These are phyloP conservation scores for Lagocephalus sceleratus DNA, from an alignment of 2,797 vertebrate genomes.

Conservation along the genomic window DNA sequence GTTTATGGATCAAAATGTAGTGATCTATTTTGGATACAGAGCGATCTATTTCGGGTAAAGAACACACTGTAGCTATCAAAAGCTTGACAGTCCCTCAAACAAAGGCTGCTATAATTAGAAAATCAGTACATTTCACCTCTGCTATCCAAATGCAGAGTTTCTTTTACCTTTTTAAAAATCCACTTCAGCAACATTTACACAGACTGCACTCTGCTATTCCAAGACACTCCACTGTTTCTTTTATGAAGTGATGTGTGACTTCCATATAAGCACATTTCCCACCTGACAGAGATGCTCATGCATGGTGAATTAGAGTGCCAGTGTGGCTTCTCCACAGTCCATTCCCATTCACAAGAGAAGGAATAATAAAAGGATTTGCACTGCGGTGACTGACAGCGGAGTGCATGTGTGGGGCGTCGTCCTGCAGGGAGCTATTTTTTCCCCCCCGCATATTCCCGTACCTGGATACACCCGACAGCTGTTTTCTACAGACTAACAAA, in stretches of 20 bases:
- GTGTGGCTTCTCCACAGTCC: constrained; percentile 18
- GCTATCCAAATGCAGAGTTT: constrained; percentile 28
- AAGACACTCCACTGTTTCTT: constrained; percentile 10
- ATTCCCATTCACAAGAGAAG: constrained; percentile 5
- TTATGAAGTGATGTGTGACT: constrained; percentile 28
- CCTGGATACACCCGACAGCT: constrained; percentile 34
- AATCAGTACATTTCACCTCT: constrained; percentile 20
- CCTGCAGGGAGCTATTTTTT: too few relatives aligned
- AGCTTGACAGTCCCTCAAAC: constrained; percentile 13
- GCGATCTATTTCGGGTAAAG: constrained; percentile 51
- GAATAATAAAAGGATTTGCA: constrained; percentile 25
- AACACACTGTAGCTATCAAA: constrained; percentile 34
- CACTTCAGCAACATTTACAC: neutral
- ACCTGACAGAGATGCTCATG: constrained; percentile 18
- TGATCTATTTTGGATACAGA: neutral
- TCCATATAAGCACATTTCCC: constrained; percentile 24
- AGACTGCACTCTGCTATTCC: constrained; percentile 12
- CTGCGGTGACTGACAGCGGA: constrained; percentile 4
- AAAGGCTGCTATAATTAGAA: constrained; percentile 44
- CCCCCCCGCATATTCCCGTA: neutral
- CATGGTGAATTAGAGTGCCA: constrained; percentile 14
- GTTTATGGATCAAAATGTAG: neutral
- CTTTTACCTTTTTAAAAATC: constrained; percentile 3
- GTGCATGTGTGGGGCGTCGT: too few relatives aligned
- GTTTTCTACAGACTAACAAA: constrained; percentile 24